Evolutionary conservation across 2,797 vertebrate genomes (phyloP).

Genomic region (Sebastes vulpes): DNA sequence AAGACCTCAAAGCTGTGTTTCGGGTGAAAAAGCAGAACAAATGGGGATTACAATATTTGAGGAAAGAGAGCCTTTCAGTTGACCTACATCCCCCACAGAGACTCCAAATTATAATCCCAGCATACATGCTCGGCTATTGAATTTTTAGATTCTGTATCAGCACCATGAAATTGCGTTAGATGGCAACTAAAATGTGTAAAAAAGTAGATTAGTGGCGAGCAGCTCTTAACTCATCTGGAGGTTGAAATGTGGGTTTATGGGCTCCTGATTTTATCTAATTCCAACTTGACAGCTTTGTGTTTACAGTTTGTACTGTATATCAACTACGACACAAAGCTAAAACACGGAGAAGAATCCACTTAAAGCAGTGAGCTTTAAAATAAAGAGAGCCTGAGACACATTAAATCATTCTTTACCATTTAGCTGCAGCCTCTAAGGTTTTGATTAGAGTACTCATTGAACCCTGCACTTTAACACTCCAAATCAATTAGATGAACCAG

Average conservation of each 20-base stretch:
- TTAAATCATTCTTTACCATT: constrained; percentile 58
- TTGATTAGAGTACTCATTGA: constrained; percentile 63
- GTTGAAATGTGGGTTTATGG: constrained; percentile 18
- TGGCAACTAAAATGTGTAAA: constrained; percentile 50
- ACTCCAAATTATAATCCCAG: constrained; percentile 74
- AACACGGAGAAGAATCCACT: constrained; percentile 4
- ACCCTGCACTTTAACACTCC: constrained; percentile 68
- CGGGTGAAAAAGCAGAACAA: constrained; percentile 76
- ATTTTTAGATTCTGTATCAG: constrained; percentile 65
- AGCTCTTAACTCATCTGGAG: constrained; percentile 32
- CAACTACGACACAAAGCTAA: neutral
- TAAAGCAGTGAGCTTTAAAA: neutral
- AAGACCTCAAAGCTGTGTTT: constrained; percentile 64
- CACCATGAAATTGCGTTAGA: constrained; percentile 73
- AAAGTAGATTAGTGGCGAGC: constrained; percentile 34
- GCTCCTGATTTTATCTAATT: constrained; percentile 7
- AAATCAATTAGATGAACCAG: constrained; percentile 72
- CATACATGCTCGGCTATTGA: constrained; percentile 67
- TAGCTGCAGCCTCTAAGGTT: constrained; percentile 47
- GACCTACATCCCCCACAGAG: constrained; percentile 78
- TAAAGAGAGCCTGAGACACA: constrained; percentile 20
- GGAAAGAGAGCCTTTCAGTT: constrained; percentile 78
- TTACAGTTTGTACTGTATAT: neutral
- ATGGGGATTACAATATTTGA: constrained; percentile 82
- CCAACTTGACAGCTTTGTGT: constrained; percentile 1